Percentiles rank a stretch among this genome's conserved stretches.
Conservation (phyloP, 2,888 invertebrate genomes). For the Caenorhabditis afra region DNA sequence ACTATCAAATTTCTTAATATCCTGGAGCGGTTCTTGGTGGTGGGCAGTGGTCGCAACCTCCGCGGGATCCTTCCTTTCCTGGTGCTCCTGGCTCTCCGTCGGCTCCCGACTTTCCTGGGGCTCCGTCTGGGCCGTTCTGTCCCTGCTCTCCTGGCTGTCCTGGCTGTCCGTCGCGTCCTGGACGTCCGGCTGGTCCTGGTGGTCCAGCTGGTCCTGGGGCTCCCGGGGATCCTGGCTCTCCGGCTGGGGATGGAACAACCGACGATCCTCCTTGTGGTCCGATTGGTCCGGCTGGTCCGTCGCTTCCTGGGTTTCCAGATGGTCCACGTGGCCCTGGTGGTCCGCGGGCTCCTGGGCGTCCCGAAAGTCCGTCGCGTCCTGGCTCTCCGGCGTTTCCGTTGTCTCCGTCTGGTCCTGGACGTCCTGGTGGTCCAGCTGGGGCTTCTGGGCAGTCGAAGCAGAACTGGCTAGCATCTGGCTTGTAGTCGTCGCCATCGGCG, state of each 20-base stretch:
- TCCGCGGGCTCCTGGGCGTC: constrained; percentile 67
- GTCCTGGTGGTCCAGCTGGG: constrained; percentile 72
- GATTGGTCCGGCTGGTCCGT: constrained; percentile 66
- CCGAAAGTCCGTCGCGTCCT: constrained; percentile 67
- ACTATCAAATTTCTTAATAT: constrained; percentile 57
- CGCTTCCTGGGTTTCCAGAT: constrained; percentile 67
- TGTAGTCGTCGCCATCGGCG: constrained; percentile 63
- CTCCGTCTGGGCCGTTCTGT: constrained; percentile 68
- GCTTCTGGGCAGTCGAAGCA: constrained; percentile 72
- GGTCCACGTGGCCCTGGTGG: constrained; percentile 68
- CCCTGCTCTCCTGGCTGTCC: constrained; percentile 69
- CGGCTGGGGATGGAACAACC: constrained; percentile 66
- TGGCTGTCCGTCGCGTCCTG: constrained; percentile 70
- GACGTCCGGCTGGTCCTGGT: constrained; percentile 65
- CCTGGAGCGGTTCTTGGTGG: constrained; percentile 72
- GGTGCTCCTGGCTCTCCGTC: constrained; percentile 66
- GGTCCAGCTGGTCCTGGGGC: constrained; percentile 61
- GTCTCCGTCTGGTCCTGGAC: constrained; percentile 69
- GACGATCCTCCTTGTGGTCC: constrained; percentile 67
- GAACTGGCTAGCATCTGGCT: constrained; percentile 65
- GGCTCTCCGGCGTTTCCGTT: constrained; percentile 72
- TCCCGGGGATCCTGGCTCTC: constrained; percentile 67
- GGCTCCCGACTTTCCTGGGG: constrained; percentile 67
- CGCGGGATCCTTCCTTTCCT: constrained; percentile 64
- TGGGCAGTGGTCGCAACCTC: constrained; percentile 67